Evolutionary conservation across 1,140 invertebrate species (phyloP), one percentile per base, ranked within the genome.

Genomic region (Bactericera cockerelli): DNA sequence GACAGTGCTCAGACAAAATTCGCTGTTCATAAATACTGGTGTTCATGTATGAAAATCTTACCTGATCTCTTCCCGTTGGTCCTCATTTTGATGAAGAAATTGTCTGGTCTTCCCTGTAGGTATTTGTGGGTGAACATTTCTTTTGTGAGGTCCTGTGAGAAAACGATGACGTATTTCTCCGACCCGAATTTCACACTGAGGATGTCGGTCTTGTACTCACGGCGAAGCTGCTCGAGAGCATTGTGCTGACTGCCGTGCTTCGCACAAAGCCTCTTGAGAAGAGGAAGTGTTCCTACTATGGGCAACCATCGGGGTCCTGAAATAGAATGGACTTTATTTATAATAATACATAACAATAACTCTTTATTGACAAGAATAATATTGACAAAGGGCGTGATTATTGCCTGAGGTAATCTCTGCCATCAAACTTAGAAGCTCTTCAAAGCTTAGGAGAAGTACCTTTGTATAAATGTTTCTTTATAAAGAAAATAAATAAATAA

Each of bases 101-200:
- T 82, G 68, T 85, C 77, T 0, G 86, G 87, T 58, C 87, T 70
- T 0, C 79, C 84, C 62, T 84, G 80, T 64, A 80, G 89, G 2
- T 81, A 81, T 36, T 82, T 80, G 14, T 75, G 71, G 0, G 70
- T 71, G 28, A 87, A 75, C 4, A 86, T 75, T 62, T 81, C 72
- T 8, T 76, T 72, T 1, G 85, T 71, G 22, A 77, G 59, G 14
- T 76, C 74, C 56, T 74, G 74, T 0, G 79, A 79, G 26, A 76
- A 77, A 1, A 84, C 80, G 0, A 82, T 76, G 1, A 86, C 74
- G 0, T 81, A 67, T 8, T 76, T 68, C 28, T 79, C 76, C n/a
- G 66, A 66, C 0, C 84, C 84, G 16, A 87, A 66, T 67, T 81
- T 81, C 3, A 89, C 65, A 0, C 80, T 79, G 16, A 87, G 68